These are phyloP conservation scores for Nephrotoma guestfalica DNA, from an alignment of 2,888 invertebrate genomes.

Conservation along the genomic window DNA sequence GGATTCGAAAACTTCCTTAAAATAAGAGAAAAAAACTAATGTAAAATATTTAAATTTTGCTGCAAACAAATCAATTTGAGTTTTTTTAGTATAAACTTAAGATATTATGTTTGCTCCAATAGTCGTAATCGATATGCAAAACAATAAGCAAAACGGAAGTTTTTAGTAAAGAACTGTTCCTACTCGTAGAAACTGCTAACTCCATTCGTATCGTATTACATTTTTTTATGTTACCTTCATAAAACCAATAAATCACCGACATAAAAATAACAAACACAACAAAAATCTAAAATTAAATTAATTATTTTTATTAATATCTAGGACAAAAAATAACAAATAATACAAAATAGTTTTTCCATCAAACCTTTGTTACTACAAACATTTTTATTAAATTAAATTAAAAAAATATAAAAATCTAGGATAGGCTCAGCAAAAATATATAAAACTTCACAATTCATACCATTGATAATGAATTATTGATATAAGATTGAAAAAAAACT, in stretches of 20 bases:
- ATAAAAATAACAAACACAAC: background rate
- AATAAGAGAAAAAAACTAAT: no score
- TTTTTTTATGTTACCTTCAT: background rate
- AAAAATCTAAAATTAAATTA: background rate
- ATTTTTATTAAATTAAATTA: background rate
- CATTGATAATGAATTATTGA: background rate
- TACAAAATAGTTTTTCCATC: background rate
- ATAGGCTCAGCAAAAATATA: background rate
- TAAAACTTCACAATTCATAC: background rate
- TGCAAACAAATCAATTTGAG: no score
- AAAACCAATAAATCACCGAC: background rate
- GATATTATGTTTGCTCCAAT: no score
- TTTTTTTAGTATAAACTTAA: no score
- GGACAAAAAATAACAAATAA: background rate
- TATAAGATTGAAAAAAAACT: background rate
- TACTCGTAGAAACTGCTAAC: background rate
- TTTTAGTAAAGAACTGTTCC: no score
- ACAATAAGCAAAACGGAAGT: no score
- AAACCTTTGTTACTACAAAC: background rate
- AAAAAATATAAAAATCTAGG: background rate
- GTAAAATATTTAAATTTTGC: no score
- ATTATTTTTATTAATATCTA: background rate
- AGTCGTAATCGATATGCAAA: no score
- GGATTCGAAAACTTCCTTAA: no score
- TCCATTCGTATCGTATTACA: background rate